A percentile compares a stretch with the other conserved stretches of the same genome.
Evolutionary conservation across 2,888 invertebrate genomes (phyloP).

Genomic region (Phania funesta): DNA sequence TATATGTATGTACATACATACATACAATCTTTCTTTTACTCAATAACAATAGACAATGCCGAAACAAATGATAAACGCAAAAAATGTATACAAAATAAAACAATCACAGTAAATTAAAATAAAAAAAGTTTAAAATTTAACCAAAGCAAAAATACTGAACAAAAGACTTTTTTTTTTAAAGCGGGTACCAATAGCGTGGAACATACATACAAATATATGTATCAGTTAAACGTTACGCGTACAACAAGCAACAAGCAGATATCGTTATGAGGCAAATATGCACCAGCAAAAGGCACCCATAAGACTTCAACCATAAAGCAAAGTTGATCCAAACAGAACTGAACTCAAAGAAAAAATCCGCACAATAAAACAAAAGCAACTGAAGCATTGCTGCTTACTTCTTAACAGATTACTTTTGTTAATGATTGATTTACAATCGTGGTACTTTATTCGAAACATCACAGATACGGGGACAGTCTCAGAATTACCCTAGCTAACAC

Average conservation of each 20-base stretch:
- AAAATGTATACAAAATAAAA: conserved; percentile 48
- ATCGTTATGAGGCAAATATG: conserved; percentile 35
- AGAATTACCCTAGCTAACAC: neutral
- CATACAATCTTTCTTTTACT: conserved; percentile 43
- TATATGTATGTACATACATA: too few species aligned
- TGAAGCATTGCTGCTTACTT: conserved; percentile 40
- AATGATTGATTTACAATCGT: conserved; percentile 60
- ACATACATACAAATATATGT: too few species aligned
- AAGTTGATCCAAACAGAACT: conserved; percentile 5
- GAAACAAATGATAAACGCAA: conserved; percentile 49
- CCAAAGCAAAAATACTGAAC: conserved; percentile 43
- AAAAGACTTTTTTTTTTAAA: conserved; percentile 58
- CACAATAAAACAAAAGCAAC: conserved; percentile 23
- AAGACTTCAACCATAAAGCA: conserved; percentile 22
- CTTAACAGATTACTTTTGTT: conserved; percentile 61
- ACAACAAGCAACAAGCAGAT: conserved; percentile 24
- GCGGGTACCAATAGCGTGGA: conserved; percentile 50
- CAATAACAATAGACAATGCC: conserved; percentile 54
- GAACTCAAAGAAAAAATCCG: conserved; percentile 21
- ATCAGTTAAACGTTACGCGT: conserved; percentile 8
- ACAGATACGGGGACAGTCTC: neutral
- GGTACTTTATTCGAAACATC: conserved; percentile 19
- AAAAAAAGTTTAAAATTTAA: conserved; percentile 26
- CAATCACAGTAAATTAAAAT: conserved; percentile 58
- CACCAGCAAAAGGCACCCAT: conserved; percentile 50